Conservation (phyloP, 2,797 vertebrate genomes). For the Sebastes nivosus region DNA sequence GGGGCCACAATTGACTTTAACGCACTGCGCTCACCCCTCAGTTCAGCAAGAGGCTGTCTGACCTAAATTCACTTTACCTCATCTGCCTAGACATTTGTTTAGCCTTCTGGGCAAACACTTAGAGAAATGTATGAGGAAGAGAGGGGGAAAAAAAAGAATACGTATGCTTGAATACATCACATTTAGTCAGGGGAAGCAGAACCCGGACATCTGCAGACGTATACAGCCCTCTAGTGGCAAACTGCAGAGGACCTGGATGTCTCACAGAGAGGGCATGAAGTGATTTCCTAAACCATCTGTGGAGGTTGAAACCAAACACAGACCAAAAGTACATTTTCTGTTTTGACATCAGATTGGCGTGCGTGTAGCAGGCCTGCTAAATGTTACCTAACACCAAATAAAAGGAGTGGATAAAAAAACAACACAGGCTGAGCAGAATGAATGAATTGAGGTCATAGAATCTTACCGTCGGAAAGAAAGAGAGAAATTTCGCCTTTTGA, state of each 20-base stretch:
- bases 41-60: constrained; percentile 79
- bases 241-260: constrained; percentile 22
- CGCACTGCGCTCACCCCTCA: constrained; percentile 71
- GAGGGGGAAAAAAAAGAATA: constrained; percentile 56
- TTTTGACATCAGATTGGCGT: constrained; percentile 48
- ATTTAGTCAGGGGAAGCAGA: constrained; percentile 58
- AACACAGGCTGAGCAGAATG: constrained; percentile 28
- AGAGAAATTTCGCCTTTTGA: constrained; percentile 72
- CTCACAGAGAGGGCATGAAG: constrained; percentile 32
- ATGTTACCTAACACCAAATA: constrained; percentile 51
- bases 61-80: constrained; percentile 86
- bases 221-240: constrained; percentile 85
- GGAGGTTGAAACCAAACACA: constrained; percentile 52
- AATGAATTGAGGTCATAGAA: constrained; percentile 72
- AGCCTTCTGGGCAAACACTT: constrained; percentile 88
- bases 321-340: constrained; percentile 42
- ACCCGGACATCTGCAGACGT: constrained; percentile 70
- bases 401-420: constrained; percentile 22
- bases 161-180: constrained; percentile 80
- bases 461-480: constrained; percentile 57
- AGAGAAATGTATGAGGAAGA: constrained; percentile 83
- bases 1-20: constrained; percentile 74
- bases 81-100: constrained; percentile 88
- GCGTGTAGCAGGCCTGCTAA: constrained; percentile 32
- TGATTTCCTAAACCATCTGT: constrained; percentile 62